Conservation (phyloP, 2,113 vertebrate species). For the Odobenus rosmarus region DNA sequence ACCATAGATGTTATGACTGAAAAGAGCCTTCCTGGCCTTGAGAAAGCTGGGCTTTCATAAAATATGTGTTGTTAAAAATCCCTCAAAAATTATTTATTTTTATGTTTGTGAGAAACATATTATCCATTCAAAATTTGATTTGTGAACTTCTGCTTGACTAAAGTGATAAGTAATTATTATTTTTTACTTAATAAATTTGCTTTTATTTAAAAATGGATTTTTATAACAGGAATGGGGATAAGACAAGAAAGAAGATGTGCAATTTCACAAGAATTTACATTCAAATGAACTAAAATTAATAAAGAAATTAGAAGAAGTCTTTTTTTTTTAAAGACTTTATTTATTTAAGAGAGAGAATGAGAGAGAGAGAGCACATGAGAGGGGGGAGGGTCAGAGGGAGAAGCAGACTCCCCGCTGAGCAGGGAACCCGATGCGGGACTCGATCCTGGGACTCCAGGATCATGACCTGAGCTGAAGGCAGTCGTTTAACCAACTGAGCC, state of each 20-base stretch:
- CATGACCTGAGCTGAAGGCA: no score
- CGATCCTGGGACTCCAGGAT: no score
- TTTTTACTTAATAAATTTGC: neutral
- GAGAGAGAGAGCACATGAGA: no score
- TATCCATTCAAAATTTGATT: neutral
- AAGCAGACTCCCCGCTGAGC: no score
- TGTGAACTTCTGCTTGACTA: neutral
- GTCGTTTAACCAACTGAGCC: no score
- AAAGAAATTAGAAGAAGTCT: neutral
- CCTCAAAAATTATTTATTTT: neutral
- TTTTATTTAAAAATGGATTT: neutral
- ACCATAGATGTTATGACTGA: neutral
- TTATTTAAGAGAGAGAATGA: no score
- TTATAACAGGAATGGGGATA: neutral
- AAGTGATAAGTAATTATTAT: neutral
- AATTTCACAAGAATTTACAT: neutral
- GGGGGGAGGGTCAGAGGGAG: no score
- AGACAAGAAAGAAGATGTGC: neutral
- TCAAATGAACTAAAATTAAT: neutral
- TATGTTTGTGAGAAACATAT: neutral
- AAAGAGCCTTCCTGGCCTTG: neutral
- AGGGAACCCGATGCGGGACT: no score
- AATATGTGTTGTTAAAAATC: neutral
- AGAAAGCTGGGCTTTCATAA: neutral
- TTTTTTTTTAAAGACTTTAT: no score